Evolutionary conservation across 2,113 vertebrate genomes (phyloP).

Genomic region (Elephantulus edwardii): DNA sequence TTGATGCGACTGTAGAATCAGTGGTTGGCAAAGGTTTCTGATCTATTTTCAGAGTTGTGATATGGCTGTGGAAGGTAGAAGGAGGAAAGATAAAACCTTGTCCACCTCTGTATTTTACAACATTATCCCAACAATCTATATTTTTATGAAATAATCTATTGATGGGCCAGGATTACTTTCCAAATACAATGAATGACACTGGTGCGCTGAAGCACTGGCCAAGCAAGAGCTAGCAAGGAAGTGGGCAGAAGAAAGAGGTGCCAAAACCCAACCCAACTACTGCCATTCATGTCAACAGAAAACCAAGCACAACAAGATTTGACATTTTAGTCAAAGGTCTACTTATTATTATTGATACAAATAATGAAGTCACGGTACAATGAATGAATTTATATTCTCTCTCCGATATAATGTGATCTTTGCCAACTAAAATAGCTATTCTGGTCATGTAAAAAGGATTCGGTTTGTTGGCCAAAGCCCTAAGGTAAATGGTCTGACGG

Average conservation of each 20-base stretch:
- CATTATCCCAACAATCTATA: neutral
- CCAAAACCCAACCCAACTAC: neutral
- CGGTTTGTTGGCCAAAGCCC: neutral
- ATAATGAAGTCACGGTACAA: slow-evolving; percentile 31
- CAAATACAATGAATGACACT: neutral
- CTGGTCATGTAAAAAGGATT: neutral
- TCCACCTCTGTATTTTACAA: neutral
- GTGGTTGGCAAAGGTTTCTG: slow-evolving; percentile 88
- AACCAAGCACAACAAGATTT: neutral
- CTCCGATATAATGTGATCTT: neutral
- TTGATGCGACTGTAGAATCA: slow-evolving; percentile 84
- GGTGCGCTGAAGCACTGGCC: neutral
- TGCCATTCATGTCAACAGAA: neutral
- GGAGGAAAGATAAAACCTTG: slow-evolving; percentile 9
- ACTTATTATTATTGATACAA: slow-evolving; percentile 30
- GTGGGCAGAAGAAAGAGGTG: neutral
- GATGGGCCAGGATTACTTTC: slow-evolving; percentile 25
- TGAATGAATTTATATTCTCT: neutral
- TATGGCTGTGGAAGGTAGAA: slow-evolving; percentile 86
- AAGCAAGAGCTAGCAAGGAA: neutral
- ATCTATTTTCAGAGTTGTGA: slow-evolving; percentile 95
- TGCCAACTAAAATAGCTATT: neutral
- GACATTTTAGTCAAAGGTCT: neutral
- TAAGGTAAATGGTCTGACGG: neutral
- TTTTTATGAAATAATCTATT: slow-evolving; percentile 49